Percentiles rank a stretch among this genome's conserved stretches.
These are phyloP conservation scores for Whitmania pigra DNA, from an alignment of 1,140 invertebrate genomes.

Conservation along the genomic window DNA sequence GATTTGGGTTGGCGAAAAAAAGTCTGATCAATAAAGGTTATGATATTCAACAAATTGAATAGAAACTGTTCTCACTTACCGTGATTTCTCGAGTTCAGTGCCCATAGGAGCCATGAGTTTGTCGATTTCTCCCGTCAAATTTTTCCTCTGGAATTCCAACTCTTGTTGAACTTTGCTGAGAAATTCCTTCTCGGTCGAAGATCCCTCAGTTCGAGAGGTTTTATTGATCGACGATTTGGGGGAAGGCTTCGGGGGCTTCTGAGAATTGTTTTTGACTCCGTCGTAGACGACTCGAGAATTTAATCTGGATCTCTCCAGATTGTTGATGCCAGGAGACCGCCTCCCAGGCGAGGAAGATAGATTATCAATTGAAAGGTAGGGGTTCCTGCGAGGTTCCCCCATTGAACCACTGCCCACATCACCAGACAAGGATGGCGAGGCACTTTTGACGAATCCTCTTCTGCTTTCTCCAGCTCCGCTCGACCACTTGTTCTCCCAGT, in stretches of 20 bases:
- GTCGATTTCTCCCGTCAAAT: constrained; percentile 14
- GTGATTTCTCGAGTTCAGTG: background rate
- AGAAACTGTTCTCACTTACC: background rate
- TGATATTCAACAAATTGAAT: background rate
- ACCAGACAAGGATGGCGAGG: too few species aligned
- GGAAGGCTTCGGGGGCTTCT: too few species aligned
- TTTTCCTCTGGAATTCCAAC: constrained; percentile 16
- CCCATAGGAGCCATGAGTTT: background rate
- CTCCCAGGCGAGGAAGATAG: background rate
- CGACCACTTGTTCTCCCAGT: constrained; percentile 5
- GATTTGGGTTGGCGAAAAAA: too few species aligned
- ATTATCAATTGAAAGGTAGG: background rate
- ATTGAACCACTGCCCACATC: too few species aligned
- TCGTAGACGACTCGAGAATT: background rate
- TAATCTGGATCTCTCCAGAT: background rate
- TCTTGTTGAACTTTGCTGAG: constrained; percentile 16
- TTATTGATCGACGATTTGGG: background rate
- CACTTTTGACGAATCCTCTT: background rate
- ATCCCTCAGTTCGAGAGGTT: background rate
- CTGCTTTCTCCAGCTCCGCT: background rate
- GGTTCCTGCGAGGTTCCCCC: background rate
- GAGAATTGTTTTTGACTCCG: background rate
- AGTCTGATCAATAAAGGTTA: too few species aligned
- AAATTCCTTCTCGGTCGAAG: constrained; percentile 8
- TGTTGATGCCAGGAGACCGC: background rate